Percentiles rank a stretch among this genome's conserved stretches.
phyloP scores from a whole-genome alignment of 2,888 invertebrate species.

The Tyria jacobaeae region DNA sequence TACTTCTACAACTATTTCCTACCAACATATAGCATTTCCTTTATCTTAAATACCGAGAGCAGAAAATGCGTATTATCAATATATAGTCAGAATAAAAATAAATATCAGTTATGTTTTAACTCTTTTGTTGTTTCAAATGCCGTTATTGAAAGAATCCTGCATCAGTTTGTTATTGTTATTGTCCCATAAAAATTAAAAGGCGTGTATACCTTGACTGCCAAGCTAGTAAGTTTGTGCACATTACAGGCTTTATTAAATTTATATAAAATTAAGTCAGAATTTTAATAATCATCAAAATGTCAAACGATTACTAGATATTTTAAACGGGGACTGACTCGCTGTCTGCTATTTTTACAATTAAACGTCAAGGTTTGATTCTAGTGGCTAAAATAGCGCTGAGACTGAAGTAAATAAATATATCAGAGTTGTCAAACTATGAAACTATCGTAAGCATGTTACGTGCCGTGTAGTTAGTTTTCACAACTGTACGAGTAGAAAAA shows the following conservation, averaged over 20 bases:
- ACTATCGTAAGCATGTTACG: constrained; percentile 38
- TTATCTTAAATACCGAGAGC: constrained; percentile 10
- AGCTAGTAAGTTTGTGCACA: neutral
- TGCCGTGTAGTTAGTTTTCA: constrained; percentile 37
- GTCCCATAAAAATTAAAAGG: neutral
- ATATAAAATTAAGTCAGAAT: too few species aligned
- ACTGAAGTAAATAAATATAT: constrained; percentile 30
- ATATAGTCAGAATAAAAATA: constrained; percentile 27
- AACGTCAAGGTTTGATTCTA: constrained; percentile 25
- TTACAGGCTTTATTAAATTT: too few species aligned
- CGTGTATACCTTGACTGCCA: neutral
- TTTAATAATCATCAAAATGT: neutral
- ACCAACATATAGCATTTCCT: constrained; percentile 21
- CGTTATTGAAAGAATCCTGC: neutral
- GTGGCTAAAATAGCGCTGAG: constrained; percentile 11
- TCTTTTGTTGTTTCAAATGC: neutral
- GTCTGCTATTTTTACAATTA: constrained; percentile 10
- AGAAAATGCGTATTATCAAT: constrained; percentile 15
- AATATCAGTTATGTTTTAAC: neutral
- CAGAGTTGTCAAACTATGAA: constrained; percentile 35
- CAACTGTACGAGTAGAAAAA: constrained; percentile 34
- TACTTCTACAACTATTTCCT: constrained; percentile 24
- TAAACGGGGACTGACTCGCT: neutral
- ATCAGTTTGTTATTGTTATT: neutral
- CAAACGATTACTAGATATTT: neutral